Conservation (phyloP, 92 coral and sea anemone genomes). For the Zoanthus solanderi region DNA sequence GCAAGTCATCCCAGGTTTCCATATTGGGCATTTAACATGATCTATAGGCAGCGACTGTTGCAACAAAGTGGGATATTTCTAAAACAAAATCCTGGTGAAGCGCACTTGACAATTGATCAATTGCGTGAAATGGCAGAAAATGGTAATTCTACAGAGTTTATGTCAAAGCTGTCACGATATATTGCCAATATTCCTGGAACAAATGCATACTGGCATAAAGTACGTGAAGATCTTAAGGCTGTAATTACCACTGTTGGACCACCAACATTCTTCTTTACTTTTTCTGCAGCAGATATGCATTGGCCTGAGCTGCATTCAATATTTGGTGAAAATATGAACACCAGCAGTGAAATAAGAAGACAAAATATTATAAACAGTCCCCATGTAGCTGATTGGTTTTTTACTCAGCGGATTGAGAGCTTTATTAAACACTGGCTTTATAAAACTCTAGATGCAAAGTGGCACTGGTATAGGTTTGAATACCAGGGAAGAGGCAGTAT, state of each 20-base stretch:
- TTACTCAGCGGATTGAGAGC: conserved; percentile 32
- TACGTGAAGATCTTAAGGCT: conserved; percentile 53
- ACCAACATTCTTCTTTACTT: conserved; percentile 67
- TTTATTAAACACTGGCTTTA: conserved; percentile 1
- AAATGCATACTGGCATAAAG: conserved; percentile 46
- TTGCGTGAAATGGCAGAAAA: conserved; percentile 58
- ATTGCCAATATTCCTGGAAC: conserved; percentile 39
- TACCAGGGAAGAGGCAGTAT: too few relatives aligned
- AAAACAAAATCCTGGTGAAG: too few relatives aligned
- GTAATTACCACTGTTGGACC: conserved; percentile 49
- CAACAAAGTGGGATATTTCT: conserved; percentile 30
- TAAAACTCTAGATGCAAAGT: conserved; percentile 4
- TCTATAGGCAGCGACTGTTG: conserved; percentile 48
- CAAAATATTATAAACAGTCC: conserved; percentile 35
- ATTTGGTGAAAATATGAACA: conserved; percentile 33
- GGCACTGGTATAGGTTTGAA: too few relatives aligned
- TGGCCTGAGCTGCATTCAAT: conserved; percentile 25
- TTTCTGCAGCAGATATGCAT: conserved; percentile 24
- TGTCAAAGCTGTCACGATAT: conserved; percentile 52
- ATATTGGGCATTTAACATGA: conserved; percentile 63
- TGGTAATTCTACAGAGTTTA: conserved; percentile 38
- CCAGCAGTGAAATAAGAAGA: conserved; percentile 20
- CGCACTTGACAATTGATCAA: conserved; percentile 25
- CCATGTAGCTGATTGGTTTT: conserved; percentile 42
- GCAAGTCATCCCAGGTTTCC: conserved; percentile 62